These are phyloP conservation scores for Pantelozetes paolii DNA, from an alignment of 2,888 invertebrate species.

Conservation along the genomic window DNA sequence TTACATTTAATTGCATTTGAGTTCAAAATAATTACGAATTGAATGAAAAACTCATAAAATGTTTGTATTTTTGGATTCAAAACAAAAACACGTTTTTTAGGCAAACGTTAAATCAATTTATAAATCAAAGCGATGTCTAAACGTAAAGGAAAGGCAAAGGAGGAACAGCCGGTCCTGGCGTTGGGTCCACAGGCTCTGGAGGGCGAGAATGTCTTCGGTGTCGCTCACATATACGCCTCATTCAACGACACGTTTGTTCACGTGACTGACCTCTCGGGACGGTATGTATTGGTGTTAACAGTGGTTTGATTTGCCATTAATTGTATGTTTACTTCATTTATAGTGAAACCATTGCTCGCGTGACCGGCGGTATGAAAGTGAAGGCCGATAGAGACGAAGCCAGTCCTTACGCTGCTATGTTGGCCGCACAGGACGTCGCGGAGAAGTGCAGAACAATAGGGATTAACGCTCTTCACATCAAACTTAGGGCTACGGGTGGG, in stretches of 20 bases:
- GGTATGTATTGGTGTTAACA: too few relatives aligned
- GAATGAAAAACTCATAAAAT: not conserved
- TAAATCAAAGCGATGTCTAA: constrained; percentile 48
- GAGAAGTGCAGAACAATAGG: constrained; percentile 96
- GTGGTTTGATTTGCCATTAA: too few relatives aligned
- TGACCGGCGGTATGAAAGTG: constrained; percentile 99
- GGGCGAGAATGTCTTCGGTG: constrained; percentile 96
- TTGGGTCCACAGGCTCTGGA: constrained; percentile 71
- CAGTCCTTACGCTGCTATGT: constrained; percentile 99
- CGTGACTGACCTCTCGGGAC: constrained; percentile 97
- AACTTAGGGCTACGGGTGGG: constrained; percentile 95
- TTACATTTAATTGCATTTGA: not conserved
- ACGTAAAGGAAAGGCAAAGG: constrained; percentile 47
- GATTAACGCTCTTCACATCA: constrained; percentile 96
- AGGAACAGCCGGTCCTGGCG: constrained; percentile 46
- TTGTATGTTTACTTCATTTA: too few relatives aligned
- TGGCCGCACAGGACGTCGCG: constrained; percentile 99
- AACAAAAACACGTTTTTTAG: constrained; percentile 8
- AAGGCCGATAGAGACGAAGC: constrained; percentile 99
- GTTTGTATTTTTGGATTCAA: not conserved
- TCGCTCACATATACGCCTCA: constrained; percentile 98
- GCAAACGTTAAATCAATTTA: not conserved
- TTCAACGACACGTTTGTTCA: constrained; percentile 99
- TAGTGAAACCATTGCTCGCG: constrained; percentile 65
- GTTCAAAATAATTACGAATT: not conserved